Evolutionary conservation across 2,113 vertebrate genomes (phyloP).

Genomic region (Hippocampus barbouri): DNA sequence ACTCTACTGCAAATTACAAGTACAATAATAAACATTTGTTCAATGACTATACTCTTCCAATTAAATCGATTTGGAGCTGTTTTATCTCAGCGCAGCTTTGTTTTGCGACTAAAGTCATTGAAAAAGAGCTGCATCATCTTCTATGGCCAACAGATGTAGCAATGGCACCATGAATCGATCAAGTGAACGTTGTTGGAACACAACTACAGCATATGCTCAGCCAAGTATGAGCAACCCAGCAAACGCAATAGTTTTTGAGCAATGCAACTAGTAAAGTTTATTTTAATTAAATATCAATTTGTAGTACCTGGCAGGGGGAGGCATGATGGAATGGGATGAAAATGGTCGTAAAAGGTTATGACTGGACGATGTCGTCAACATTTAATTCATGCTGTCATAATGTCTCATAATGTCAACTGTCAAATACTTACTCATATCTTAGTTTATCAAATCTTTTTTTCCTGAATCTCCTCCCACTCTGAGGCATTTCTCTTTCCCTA

Average conservation of each 20-base stretch:
- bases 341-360: background rate
- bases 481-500: conserved; percentile 4
- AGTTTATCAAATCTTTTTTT: background rate
- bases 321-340: background rate
- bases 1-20: background rate
- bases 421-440: background rate
- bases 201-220: background rate
- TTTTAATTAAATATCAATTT: conserved; percentile 1
- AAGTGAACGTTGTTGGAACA: background rate
- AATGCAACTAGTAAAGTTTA: background rate
- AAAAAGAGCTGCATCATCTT: conserved; percentile 6
- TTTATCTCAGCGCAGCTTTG: background rate
- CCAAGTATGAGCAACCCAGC: background rate
- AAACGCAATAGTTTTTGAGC: background rate
- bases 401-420: background rate
- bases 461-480: conserved; percentile 3
- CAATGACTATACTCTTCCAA: no score
- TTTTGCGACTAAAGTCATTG: background rate
- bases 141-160: conserved; percentile 43
- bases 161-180: background rate
- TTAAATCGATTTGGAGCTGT: no score
- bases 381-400: background rate
- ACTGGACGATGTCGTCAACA: background rate
- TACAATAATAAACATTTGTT: background rate
- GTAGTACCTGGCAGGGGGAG: background rate